These are phyloP conservation scores for Falco naumanni DNA, from an alignment of 2,797 vertebrate genomes.

Conservation along the genomic window DNA sequence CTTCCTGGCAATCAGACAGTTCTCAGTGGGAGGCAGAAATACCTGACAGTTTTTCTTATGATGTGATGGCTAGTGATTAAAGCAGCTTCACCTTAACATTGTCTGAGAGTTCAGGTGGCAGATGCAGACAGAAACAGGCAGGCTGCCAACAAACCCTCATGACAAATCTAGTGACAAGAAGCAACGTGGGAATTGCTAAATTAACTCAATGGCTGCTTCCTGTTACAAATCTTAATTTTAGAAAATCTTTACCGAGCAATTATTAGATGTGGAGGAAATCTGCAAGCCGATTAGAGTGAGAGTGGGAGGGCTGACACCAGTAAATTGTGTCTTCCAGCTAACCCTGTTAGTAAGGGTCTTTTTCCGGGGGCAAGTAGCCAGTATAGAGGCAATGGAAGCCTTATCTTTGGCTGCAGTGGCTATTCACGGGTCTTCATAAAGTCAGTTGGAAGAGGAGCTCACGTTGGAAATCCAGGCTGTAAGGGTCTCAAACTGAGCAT, in stretches of 20 bases:
- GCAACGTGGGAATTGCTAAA: neutral
- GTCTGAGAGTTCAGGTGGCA: slow-evolving; percentile 10
- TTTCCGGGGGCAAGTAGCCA: neutral
- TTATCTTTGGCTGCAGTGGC: neutral
- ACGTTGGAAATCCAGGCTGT: neutral
- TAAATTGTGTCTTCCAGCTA: neutral
- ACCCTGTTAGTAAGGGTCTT: neutral
- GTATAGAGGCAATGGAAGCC: neutral
- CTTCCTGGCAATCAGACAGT: neutral
- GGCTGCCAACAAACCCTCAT: neutral
- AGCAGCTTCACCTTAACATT: neutral
- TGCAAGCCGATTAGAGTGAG: neutral
- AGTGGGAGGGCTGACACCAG: neutral
- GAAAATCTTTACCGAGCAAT: neutral
- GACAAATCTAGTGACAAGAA: neutral
- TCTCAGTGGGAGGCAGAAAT: neutral
- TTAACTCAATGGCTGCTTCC: slow-evolving; percentile 10
- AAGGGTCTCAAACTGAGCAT: neutral
- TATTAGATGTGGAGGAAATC: neutral
- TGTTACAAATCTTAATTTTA: slow-evolving; percentile 32
- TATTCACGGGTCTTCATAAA: neutral
- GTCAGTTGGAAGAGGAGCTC: neutral
- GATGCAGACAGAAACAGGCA: neutral
- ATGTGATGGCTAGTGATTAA: neutral
- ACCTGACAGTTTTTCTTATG: neutral